Evolutionary conservation across 2,797 vertebrate species (phyloP).

Genomic region (Malurus splendens): DNA sequence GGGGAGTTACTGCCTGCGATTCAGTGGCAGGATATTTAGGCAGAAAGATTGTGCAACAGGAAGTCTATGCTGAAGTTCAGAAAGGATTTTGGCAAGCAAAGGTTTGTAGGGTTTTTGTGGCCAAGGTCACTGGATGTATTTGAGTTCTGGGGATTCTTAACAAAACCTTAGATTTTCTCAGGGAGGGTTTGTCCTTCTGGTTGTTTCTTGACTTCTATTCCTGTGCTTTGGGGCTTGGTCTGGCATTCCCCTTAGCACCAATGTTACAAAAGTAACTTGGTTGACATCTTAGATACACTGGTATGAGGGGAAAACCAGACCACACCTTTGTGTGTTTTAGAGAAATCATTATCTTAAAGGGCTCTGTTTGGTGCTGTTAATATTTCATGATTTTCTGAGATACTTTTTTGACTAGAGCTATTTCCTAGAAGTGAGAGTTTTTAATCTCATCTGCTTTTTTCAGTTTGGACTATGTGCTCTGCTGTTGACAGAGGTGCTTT

Average conservation of each 20-base stretch:
- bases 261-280: accelerated
- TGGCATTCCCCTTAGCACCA: not conserved
- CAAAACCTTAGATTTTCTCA: not conserved
- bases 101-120: not conserved
- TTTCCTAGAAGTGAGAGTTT: not conserved
- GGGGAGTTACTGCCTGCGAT: conserved; percentile 15
- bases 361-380: not conserved
- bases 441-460: not conserved
- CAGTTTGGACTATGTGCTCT: not conserved
- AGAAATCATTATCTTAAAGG: not conserved
- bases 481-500: not conserved
- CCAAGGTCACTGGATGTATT: conserved; percentile 6
- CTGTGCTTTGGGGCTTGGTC: not conserved
- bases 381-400: not conserved
- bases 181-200: not conserved
- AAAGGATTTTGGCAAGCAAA: conserved; percentile 15
- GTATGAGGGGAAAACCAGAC: not conserved
- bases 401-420: too few relatives aligned
- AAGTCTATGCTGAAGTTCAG: conserved; percentile 9
- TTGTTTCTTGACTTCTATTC: not conserved
- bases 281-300: not conserved
- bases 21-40: not conserved
- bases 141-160: not conserved
- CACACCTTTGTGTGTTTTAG: not conserved
- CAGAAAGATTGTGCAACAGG: conserved; percentile 31